A percentile compares a stretch with the other conserved stretches of the same genome.
Conservation (phyloP, 2,113 vertebrate genomes). For the Oncorhynchus keta region DNA sequence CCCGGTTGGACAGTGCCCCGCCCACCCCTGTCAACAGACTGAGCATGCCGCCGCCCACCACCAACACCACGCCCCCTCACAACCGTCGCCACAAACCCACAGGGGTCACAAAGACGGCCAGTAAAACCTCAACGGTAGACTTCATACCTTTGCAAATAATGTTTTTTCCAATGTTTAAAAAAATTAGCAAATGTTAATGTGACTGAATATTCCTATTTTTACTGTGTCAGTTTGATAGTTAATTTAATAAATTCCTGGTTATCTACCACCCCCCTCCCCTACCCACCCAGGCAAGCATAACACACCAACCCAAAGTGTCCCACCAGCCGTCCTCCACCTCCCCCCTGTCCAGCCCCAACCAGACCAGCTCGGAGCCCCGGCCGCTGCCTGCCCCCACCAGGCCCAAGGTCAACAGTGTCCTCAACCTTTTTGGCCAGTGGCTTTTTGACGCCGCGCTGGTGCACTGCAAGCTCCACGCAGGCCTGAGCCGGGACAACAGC, state of each 20-base stretch:
- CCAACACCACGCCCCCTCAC: constrained; percentile 86
- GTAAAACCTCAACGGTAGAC: constrained; percentile 80
- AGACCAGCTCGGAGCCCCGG: constrained; percentile 85
- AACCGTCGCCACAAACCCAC: constrained; percentile 84
- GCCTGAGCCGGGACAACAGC: constrained; percentile 87
- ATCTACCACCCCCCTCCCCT: constrained; percentile 1
- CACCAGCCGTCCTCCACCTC: constrained; percentile 83
- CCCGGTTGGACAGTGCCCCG: constrained; percentile 88
- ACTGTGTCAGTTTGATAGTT: too few relatives aligned
- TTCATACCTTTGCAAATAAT: too few relatives aligned
- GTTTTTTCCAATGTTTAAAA: too few relatives aligned
- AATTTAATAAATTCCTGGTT: background rate
- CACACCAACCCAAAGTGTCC: constrained; percentile 80
- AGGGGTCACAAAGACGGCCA: constrained; percentile 83
- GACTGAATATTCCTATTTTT: too few relatives aligned
- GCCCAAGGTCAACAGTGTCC: constrained; percentile 91
- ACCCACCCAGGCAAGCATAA: constrained; percentile 71
- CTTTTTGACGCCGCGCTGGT: constrained; percentile 91
- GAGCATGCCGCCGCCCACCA: constrained; percentile 78
- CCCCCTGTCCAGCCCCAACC: constrained; percentile 87
- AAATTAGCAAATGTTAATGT: too few relatives aligned
- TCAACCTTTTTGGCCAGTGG: constrained; percentile 93
- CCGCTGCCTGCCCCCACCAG: constrained; percentile 85
- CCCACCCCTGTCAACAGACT: constrained; percentile 85
- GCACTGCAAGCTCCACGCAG: constrained; percentile 88